Percentiles rank a stretch among this genome's conserved stretches.
Evolutionary conservation across 2,888 invertebrate genomes (phyloP).

Genomic region (Acholoe squamosa): DNA sequence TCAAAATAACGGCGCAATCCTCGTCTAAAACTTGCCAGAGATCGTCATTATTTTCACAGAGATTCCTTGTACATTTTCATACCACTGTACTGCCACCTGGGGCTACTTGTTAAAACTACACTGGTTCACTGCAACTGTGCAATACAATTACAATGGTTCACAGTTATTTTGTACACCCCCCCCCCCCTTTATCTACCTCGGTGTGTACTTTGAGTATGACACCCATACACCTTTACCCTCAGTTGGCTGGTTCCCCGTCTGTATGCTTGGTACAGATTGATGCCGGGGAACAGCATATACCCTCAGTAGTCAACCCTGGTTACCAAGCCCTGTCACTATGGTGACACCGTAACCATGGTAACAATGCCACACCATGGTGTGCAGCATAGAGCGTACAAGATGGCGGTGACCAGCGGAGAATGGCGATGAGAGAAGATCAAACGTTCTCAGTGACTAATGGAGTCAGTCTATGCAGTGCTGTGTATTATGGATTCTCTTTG

Average conservation of each 20-base stretch:
- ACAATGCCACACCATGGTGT: neutral
- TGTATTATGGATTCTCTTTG: conserved; percentile 20
- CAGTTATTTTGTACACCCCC: too few relatives aligned
- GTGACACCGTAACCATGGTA: neutral
- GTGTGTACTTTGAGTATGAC: neutral
- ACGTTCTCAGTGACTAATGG: neutral
- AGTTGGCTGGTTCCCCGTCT: neutral
- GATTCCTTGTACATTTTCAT: too few relatives aligned
- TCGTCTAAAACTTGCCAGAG: too few relatives aligned
- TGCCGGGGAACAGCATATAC: neutral
- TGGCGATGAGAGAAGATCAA: neutral
- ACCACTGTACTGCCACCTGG: too few relatives aligned
- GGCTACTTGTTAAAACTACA: too few relatives aligned
- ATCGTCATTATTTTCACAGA: too few relatives aligned
- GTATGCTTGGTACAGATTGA: too few relatives aligned
- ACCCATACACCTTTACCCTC: too few relatives aligned
- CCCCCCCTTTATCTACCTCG: too few relatives aligned
- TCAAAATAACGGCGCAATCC: too few relatives aligned
- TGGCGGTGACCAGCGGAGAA: neutral
- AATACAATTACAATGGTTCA: too few relatives aligned
- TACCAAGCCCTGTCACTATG: neutral
- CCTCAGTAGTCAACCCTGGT: neutral
- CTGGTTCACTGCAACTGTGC: too few relatives aligned
- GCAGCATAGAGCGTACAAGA: neutral
- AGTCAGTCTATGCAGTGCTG: neutral